Base-by-base conservation (phyloP, 2,888 invertebrate species). In the Tipula helvola region DNA sequence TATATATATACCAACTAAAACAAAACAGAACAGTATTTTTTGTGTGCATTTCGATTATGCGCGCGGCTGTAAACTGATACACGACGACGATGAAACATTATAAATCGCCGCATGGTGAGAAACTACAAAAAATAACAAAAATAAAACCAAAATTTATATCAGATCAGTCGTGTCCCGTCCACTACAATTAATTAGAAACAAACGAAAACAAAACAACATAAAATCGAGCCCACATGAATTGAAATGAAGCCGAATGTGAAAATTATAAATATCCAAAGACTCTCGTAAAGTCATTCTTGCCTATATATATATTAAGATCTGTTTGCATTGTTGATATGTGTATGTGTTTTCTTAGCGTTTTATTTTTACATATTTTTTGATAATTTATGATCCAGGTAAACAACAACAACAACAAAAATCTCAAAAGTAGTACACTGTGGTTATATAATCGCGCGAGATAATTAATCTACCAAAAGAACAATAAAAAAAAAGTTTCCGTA, bases 21-120 rank as follows among this genome's bases (percentile, higher is more conserved):
- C 52, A 16, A 57, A 57, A 57, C 5, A 57, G 12, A n/a, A 16
- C 28, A 28, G 28, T 28, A 3, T 52, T 71, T 71, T 71, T 12
- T 71, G 28, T 71, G 10, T 71, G 71, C 71, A 71, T 28, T 28
- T 71, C 28, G 71, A 71, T 71, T 71, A 71, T 71, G 71, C 18
- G 47, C 13, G 16, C 5, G 18, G 71, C 28, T 28, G 71, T 71
- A 71, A 71, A 71, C 28, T 71, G 71, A 71, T 71, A 71, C 71
- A 71, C 71, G 71, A 28, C 71, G 71, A 71, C 52, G 52, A 52
- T 28, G 28, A 71, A 71, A 71, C 28, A 28, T 71, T 71, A 71
- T 71, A 71, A 71, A 71, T 71, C 71, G 71, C 71, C 71, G 71
- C 71, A 71, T 71, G 71, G 71, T 71, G 71, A 71, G 71, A 71